phyloP scores from a whole-genome alignment of 2,888 invertebrate species.

The Monochamus alternatus region DNA sequence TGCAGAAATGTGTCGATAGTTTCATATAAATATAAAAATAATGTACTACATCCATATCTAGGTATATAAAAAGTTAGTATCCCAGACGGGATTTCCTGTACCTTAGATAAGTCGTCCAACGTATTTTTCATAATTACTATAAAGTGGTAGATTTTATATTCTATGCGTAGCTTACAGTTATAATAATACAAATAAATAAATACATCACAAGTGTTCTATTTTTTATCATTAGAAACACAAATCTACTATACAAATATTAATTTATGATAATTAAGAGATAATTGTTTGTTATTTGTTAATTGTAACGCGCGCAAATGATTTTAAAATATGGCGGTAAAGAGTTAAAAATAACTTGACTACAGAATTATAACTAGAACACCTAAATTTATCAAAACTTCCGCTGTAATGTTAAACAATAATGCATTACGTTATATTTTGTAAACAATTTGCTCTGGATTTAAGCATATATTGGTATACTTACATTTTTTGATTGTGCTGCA shows the following conservation, averaged over 20 bases:
- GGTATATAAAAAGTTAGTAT: too few species aligned
- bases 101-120: too few species aligned
- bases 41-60: background rate
- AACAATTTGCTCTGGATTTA: constrained; percentile 5
- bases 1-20: too few species aligned
- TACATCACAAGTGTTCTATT: too few species aligned
- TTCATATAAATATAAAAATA: background rate
- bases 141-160: too few species aligned
- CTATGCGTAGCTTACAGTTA: too few species aligned
- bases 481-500: constrained; percentile 73
- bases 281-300: constrained; percentile 18
- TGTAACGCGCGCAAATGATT: constrained; percentile 27
- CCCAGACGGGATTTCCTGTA: too few species aligned
- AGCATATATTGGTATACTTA: constrained; percentile 60
- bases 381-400: background rate
- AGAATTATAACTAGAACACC: background rate
- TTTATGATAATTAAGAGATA: background rate
- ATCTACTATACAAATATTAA: background rate
- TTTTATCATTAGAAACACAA: background rate
- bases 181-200: too few species aligned
- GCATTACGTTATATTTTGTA: background rate
- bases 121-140: too few species aligned
- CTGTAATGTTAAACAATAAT: constrained; percentile 1
- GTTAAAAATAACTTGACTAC: constrained; percentile 25
- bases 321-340: constrained; percentile 31